Conservation (phyloP, 1,140 invertebrate species). For the Heliconius eleuchia region DNA sequence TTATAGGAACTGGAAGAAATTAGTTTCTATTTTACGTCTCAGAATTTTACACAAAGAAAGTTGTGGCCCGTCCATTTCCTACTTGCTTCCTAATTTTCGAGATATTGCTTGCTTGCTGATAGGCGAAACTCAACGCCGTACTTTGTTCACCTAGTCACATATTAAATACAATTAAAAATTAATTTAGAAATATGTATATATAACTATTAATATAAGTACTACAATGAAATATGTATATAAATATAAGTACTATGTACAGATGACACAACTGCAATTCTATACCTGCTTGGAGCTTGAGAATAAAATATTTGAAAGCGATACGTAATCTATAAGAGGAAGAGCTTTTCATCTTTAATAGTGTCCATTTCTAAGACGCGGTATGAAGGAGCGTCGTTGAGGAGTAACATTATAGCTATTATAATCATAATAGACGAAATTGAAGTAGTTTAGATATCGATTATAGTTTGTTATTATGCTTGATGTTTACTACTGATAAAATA, state of each 20-base stretch:
- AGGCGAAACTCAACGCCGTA: too few relatives aligned
- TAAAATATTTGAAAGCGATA: conserved; percentile 8
- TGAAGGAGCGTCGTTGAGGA: neutral
- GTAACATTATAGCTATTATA: neutral
- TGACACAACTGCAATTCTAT: neutral
- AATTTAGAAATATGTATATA: too few relatives aligned
- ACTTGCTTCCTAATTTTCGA: too few relatives aligned
- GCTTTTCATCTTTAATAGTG: neutral
- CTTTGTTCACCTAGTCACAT: too few relatives aligned
- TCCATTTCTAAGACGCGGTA: neutral
- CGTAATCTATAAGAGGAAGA: neutral
- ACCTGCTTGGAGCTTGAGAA: neutral
- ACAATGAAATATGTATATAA: too few relatives aligned
- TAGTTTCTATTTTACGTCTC: too few relatives aligned
- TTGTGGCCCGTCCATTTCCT: too few relatives aligned
- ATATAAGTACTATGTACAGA: neutral
- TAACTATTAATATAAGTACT: too few relatives aligned
- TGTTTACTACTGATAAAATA: neutral
- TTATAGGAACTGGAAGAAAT: too few relatives aligned
- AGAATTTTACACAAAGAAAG: too few relatives aligned
- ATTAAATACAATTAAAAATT: too few relatives aligned
- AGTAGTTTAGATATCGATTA: neutral
- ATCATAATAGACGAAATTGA: neutral
- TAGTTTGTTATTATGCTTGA: neutral
- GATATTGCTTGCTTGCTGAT: too few relatives aligned